Percentiles rank a stretch among this genome's conserved stretches.
Conservation (phyloP, 2,113 vertebrate species). For the Rhineura floridana region DNA sequence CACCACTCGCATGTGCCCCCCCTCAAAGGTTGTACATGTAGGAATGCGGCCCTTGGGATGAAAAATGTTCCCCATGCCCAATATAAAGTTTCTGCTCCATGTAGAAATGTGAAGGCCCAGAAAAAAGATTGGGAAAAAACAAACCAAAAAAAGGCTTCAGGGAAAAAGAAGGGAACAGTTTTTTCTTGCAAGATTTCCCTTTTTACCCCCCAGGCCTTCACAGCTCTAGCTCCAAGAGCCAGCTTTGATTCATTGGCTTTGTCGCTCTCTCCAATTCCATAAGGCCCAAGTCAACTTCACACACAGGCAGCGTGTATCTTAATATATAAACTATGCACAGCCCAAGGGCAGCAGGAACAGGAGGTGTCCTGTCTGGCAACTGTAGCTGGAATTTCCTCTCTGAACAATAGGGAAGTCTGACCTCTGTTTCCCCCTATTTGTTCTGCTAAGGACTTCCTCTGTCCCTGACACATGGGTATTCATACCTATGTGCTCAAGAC, state of each 20-base stretch:
- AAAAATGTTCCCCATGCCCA: too few relatives aligned
- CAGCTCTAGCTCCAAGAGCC: background rate
- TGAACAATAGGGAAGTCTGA: constrained; percentile 6
- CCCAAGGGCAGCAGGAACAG: background rate
- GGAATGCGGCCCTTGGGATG: too few relatives aligned
- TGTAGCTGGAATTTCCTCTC: constrained; percentile 6
- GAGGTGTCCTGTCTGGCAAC: constrained; percentile 10
- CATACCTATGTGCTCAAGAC: background rate
- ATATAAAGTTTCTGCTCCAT: too few relatives aligned
- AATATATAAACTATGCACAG: background rate
- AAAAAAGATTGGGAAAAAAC: too few relatives aligned
- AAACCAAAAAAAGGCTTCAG: too few relatives aligned
- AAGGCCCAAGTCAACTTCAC: background rate
- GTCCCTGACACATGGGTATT: background rate
- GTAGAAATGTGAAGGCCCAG: too few relatives aligned
- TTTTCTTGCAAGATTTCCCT: too few relatives aligned
- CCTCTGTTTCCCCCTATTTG: background rate
- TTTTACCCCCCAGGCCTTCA: too few relatives aligned
- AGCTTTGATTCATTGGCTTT: background rate
- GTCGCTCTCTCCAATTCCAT: background rate
- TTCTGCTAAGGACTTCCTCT: background rate
- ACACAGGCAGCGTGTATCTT: background rate
- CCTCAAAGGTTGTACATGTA: too few relatives aligned
- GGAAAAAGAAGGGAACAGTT: too few relatives aligned
- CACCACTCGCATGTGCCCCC: too few relatives aligned